Evolutionary conservation across 1,140 invertebrate species (phyloP).

Genomic region (Drosophila elegans): DNA sequence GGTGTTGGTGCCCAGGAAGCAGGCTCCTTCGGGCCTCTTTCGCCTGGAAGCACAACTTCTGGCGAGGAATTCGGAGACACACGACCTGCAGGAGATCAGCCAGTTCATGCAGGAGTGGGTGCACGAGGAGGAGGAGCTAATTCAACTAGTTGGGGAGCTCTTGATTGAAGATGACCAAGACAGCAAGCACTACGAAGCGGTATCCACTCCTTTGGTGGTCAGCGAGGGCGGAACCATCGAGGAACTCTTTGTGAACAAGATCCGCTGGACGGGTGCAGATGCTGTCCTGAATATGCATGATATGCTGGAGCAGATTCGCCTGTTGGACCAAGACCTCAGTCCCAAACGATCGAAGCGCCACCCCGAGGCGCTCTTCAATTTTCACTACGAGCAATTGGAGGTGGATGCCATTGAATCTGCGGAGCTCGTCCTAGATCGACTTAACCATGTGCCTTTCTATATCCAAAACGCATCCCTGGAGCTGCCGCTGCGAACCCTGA

Average conservation of each 20-base stretch:
- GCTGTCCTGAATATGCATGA: conserved; percentile 35
- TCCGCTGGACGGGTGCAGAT: conserved; percentile 60
- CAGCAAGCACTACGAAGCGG: conserved; percentile 9
- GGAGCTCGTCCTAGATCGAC: conserved; percentile 44
- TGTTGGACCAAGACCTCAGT: conserved; percentile 19
- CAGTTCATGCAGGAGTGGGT: conserved; percentile 74
- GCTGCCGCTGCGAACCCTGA: conserved; percentile 53
- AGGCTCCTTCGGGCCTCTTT: conserved; percentile 71
- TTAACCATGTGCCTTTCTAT: conserved; percentile 68
- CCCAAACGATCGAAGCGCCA: conserved; percentile 44
- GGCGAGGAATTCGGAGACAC: conserved; percentile 70
- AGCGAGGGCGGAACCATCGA: conserved; percentile 42
- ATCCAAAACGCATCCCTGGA: conserved; percentile 60
- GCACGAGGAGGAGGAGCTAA: conserved; percentile 57
- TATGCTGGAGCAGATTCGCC: conserved; percentile 55
- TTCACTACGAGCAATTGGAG: conserved; percentile 56
- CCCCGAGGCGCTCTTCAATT: conserved; percentile 27
- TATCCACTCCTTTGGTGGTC: conserved; percentile 53
- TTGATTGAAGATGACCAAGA: not conserved
- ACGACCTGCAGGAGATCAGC: conserved; percentile 75
- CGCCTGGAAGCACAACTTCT: conserved; percentile 63
- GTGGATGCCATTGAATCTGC: conserved; percentile 57
- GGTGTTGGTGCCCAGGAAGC: conserved; percentile 78
- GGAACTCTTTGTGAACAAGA: conserved; percentile 59
- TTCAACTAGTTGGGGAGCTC: conserved; percentile 22